phyloP scores from a whole-genome alignment of 1,140 invertebrate species.

The Schlechtendalia chinensis region DNA sequence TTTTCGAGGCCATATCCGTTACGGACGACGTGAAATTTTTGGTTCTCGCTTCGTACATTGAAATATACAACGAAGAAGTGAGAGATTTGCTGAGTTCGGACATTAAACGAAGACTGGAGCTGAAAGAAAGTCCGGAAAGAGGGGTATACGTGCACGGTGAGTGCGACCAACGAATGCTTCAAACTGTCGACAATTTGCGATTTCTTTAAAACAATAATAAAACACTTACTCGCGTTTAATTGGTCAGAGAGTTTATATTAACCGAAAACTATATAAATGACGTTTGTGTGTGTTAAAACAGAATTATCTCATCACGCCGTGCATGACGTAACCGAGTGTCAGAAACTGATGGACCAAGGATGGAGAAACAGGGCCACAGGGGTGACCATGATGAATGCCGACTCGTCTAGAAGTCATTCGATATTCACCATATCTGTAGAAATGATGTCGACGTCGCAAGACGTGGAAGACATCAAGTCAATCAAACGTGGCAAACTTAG shows the following conservation, averaged over 20 bases:
- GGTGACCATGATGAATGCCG: slow-evolving; percentile 82
- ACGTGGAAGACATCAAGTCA: slow-evolving; percentile 60
- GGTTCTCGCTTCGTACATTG: slow-evolving; percentile 86
- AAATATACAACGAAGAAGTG: slow-evolving; percentile 91
- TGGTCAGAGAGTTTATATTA: no score
- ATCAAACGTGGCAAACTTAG: slow-evolving; percentile 81
- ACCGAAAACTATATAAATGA: no score
- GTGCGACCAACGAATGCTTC: no score
- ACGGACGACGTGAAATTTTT: slow-evolving; percentile 79
- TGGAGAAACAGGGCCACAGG: slow-evolving; percentile 74
- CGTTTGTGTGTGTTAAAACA: slow-evolving; percentile 53
- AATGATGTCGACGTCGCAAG: slow-evolving; percentile 62
- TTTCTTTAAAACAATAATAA: no score
- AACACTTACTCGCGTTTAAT: no score
- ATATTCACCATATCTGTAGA: slow-evolving; percentile 88
- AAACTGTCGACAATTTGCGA: no score
- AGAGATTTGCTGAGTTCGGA: slow-evolving; percentile 73
- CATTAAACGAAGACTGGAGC: slow-evolving; percentile 66
- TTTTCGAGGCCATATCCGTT: slow-evolving; percentile 87
- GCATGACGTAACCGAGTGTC: slow-evolving; percentile 73
- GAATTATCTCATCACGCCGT: slow-evolving; percentile 74
- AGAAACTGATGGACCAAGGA: slow-evolving; percentile 70
- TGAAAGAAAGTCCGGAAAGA: slow-evolving; percentile 77
- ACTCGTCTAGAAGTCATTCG: slow-evolving; percentile 84
- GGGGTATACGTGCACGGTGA: slow-evolving; percentile 77